A percentile compares a stretch with the other conserved stretches of the same genome.
These are phyloP conservation scores for Cryptoblepharus egeriae DNA, from an alignment of 2,797 vertebrate species.

Conservation along the genomic window DNA sequence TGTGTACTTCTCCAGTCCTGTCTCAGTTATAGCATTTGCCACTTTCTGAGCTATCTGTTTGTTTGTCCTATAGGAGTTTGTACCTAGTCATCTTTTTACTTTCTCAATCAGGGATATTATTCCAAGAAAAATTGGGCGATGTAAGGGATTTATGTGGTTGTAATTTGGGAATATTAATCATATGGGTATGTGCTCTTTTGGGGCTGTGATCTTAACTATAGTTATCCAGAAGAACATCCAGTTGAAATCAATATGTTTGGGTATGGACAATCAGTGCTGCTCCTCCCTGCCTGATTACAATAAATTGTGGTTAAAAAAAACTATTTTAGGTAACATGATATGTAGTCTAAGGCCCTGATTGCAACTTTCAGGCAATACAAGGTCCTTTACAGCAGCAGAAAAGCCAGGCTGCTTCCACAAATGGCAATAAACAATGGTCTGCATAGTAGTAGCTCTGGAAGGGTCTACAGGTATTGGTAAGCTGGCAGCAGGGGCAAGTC, in stretches of 20 bases:
- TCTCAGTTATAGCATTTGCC: not conserved
- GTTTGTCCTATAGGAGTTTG: conserved; percentile 34
- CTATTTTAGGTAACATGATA: not conserved
- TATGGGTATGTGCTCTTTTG: not conserved
- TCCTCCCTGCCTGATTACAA: not conserved
- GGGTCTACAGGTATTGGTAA: no score
- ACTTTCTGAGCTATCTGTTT: conserved; percentile 36
- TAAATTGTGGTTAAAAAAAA: not conserved
- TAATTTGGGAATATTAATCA: not conserved
- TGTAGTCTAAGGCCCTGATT: no score
- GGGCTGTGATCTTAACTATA: not conserved
- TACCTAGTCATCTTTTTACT: conserved; percentile 46
- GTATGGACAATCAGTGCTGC: not conserved
- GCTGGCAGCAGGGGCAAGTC: no score
- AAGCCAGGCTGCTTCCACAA: no score
- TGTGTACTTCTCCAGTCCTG: conserved; percentile 35
- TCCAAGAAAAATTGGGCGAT: not conserved
- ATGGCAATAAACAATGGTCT: no score
- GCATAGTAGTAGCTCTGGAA: no score
- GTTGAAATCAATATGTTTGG: conserved; percentile 2
- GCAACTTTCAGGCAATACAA: no score
- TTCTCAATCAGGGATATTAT: not conserved
- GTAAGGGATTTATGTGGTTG: not conserved
- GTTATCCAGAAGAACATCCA: not conserved
- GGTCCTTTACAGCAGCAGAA: no score